Evolutionary conservation across 2,888 invertebrate genomes (phyloP).

Genomic region (Cremastinae sp.): DNA sequence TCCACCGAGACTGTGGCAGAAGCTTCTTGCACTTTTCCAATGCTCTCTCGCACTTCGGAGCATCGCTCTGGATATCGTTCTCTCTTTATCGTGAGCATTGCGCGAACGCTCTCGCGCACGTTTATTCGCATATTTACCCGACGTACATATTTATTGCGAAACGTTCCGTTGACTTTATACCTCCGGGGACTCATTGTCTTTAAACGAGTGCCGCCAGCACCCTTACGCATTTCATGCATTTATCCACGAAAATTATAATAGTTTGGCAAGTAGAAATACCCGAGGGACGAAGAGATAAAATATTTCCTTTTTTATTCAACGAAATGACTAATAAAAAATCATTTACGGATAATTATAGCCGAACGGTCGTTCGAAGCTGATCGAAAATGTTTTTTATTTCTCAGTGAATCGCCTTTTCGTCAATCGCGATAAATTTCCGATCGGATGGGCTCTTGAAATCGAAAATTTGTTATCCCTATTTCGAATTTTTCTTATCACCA

Average conservation of each 20-base stretch:
- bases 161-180: conserved; percentile 37
- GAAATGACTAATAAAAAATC: too few relatives aligned
- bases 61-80: conserved; percentile 7
- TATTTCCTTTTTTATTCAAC: background rate
- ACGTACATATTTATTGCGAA: conserved; percentile 70
- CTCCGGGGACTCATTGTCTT: conserved; percentile 68
- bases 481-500: too few relatives aligned
- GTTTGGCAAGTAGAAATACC: background rate
- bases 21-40: conserved; percentile 7
- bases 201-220: conserved; percentile 65
- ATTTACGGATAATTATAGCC: too few relatives aligned
- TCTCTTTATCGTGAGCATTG: background rate
- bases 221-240: conserved; percentile 60
- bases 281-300: background rate
- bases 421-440: too few relatives aligned
- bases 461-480: too few relatives aligned
- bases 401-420: too few relatives aligned
- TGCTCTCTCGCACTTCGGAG: too few relatives aligned
- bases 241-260: conserved; percentile 52
- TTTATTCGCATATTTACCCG: conserved; percentile 40
- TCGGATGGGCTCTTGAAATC: too few relatives aligned
- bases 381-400: too few relatives aligned
- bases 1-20: background rate
- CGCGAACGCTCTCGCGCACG: background rate
- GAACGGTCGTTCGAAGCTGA: too few relatives aligned